A percentile compares a stretch with the other conserved stretches of the same genome.
phyloP scores from a whole-genome alignment of 2,113 vertebrate species.

The Phalacrocorax brasilianus region DNA sequence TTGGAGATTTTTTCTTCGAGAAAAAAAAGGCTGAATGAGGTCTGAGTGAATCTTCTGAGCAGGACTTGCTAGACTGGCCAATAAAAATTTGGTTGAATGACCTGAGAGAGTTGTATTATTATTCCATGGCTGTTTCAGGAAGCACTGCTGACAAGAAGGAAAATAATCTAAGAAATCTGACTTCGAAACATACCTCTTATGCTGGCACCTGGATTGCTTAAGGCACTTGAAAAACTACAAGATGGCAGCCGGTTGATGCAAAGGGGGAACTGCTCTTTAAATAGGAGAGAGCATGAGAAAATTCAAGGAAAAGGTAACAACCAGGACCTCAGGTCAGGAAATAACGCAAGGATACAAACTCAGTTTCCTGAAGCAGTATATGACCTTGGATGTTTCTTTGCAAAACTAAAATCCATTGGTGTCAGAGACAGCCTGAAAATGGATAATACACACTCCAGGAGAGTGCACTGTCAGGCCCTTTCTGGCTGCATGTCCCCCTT shows the following conservation, averaged over 20 bases:
- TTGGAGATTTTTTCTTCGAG: background rate
- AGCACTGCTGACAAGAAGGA: conserved; percentile 1
- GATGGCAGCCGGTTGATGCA: background rate
- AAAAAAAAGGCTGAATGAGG: background rate
- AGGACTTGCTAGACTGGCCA: background rate
- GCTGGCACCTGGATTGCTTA: conserved; percentile 8
- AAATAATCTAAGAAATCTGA: background rate
- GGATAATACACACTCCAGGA: background rate
- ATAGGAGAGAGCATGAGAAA: background rate
- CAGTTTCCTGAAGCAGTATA: background rate
- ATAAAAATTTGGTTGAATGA: background rate
- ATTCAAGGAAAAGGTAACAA: conserved; percentile 9
- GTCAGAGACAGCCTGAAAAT: background rate
- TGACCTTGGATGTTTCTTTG: background rate
- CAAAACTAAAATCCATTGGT: background rate
- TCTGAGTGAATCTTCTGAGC: background rate
- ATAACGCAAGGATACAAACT: background rate
- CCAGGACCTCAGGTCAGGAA: background rate
- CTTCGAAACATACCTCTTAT: background rate
- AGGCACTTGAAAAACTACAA: background rate
- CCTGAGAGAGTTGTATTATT: background rate
- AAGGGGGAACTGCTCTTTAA: background rate
- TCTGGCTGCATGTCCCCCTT: background rate
- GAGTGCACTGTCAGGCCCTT: accelerated
- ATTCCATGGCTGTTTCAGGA: background rate